phyloP scores from a whole-genome alignment of 2,113 vertebrate species.

The Speoplatyrhinus poulsoni region DNA sequence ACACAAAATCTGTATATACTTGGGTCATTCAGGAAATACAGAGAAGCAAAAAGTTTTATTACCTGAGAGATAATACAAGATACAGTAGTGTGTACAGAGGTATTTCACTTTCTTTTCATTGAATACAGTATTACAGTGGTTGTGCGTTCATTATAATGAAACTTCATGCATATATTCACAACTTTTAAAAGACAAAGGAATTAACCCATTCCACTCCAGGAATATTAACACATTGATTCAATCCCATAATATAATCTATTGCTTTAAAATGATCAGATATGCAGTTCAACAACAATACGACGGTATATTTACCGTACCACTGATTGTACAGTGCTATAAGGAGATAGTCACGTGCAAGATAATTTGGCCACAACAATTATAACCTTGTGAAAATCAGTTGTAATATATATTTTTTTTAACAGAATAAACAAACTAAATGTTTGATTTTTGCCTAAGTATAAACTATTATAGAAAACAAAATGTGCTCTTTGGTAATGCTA shows the following conservation, averaged over 20 bases:
- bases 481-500: no score
- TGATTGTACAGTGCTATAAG: no score
- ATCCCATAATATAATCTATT: neutral
- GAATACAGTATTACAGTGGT: neutral
- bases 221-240: neutral
- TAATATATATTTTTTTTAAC: no score
- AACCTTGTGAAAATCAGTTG: no score
- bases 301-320: no score
- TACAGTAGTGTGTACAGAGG: slow-evolving; percentile 26
- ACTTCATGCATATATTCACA: neutral
- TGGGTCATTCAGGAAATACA: neutral
- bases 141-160: slow-evolving; percentile 9
- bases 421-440: no score
- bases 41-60: slow-evolving; percentile 26
- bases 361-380: no score
- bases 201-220: neutral
- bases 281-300: no score
- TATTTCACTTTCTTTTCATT: slow-evolving; percentile 18
- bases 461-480: no score
- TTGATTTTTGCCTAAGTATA: no score
- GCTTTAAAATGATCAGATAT: no score
- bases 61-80: slow-evolving; percentile 56
- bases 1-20: slow-evolving; percentile 1
- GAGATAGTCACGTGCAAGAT: no score
- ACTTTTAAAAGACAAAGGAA: neutral